A percentile compares a stretch with the other conserved stretches of the same genome.
phyloP scores from a whole-genome alignment of 92 coral and sea anemone genomes.

The Desmophyllum pertusum region DNA sequence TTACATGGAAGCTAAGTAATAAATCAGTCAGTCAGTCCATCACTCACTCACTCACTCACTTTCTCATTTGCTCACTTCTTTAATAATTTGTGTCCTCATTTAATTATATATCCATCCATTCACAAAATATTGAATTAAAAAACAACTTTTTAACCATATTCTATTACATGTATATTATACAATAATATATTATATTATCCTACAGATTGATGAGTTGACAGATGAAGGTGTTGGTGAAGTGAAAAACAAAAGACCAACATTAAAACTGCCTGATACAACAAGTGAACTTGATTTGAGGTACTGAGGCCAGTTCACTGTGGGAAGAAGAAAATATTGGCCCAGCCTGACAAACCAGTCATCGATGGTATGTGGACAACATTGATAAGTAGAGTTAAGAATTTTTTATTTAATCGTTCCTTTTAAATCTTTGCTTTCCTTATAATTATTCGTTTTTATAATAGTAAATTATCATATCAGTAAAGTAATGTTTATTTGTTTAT shows the following conservation, averaged over 20 bases:
- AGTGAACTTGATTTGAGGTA: slow-evolving; percentile 35
- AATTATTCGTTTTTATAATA: too few species aligned
- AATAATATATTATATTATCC: too few species aligned
- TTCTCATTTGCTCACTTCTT: slow-evolving; percentile 7
- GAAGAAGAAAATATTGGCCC: slow-evolving; percentile 10
- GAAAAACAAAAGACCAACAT: slow-evolving; percentile 19
- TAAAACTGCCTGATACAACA: slow-evolving; percentile 18
- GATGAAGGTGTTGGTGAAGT: slow-evolving; percentile 8
- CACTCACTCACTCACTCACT: slow-evolving; percentile 6
- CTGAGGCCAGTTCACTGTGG: slow-evolving; percentile 40
- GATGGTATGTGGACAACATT: slow-evolving; percentile 39
- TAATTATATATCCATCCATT: background rate
- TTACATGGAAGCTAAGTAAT: background rate
- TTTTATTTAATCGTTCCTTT: too few species aligned
- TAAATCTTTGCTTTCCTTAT: too few species aligned
- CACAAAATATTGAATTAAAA: background rate
- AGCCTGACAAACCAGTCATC: slow-evolving; percentile 37
- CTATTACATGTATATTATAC: too few species aligned
- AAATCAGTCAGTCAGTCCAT: background rate
- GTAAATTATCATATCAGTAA: too few species aligned
- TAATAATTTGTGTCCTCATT: background rate
- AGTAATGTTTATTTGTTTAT: too few species aligned
- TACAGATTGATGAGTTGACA: slow-evolving; percentile 6
- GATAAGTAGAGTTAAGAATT: too few species aligned
- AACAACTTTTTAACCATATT: too few species aligned